These are phyloP conservation scores for Petrocephalus zakoni DNA, from an alignment of 2,113 vertebrate species.

Conservation along the genomic window DNA sequence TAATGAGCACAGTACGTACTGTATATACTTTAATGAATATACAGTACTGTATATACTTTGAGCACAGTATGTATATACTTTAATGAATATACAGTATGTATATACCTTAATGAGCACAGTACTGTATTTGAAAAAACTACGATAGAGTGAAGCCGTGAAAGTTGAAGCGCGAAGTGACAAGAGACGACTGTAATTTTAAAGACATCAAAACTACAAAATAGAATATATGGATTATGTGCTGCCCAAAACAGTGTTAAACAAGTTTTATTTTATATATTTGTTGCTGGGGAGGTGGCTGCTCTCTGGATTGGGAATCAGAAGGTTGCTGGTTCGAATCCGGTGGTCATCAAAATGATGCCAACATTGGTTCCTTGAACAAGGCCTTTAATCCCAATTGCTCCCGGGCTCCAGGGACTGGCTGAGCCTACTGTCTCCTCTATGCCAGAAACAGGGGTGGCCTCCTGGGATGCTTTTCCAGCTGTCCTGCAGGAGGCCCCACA, in stretches of 20 bases:
- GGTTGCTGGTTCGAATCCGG: background rate
- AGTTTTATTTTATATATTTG: background rate
- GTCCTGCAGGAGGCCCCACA: background rate
- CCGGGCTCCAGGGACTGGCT: background rate
- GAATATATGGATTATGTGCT: background rate
- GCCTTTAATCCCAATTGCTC: background rate
- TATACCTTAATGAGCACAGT: too few relatives aligned
- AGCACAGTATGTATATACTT: too few relatives aligned
- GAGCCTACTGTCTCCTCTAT: background rate
- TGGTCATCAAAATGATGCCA: background rate
- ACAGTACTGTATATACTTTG: too few relatives aligned
- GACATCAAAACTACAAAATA: background rate
- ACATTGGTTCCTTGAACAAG: background rate
- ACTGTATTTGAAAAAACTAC: too few relatives aligned
- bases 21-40: too few relatives aligned
- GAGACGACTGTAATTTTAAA: too few relatives aligned
- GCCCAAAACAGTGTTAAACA: background rate
- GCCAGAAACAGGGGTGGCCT: background rate
- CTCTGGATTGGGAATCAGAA: background rate
- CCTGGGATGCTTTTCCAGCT: background rate
- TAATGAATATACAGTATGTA: too few relatives aligned
- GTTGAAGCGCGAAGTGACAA: too few relatives aligned
- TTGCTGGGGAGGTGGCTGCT: background rate
- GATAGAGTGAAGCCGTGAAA: too few relatives aligned
- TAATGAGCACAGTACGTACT: too few relatives aligned